Evolutionary conservation across 2,797 vertebrate genomes (phyloP), one percentile per base, ranked within the genome.

Genomic region (Eidolon dupreanum): DNA sequence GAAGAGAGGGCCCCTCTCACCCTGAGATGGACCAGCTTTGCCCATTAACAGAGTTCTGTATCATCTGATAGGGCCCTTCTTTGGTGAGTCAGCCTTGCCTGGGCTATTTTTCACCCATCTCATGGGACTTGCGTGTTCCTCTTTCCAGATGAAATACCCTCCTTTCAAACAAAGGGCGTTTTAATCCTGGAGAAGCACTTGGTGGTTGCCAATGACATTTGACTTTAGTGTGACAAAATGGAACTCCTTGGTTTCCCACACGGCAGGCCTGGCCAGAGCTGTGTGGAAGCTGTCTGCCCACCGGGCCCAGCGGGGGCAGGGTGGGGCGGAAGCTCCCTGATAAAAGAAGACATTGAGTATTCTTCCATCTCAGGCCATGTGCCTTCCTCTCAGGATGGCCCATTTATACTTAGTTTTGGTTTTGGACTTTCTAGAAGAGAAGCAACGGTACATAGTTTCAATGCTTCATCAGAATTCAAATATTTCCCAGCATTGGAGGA

Each of bases 161-260:
- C 77, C 51, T 94, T 95, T 95, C 89, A 97, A 98, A 98, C 97
- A 98, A 97, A 98, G 71, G 10, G 11, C 3, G 49, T 77, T 97
- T 97, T 97, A 94, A 79, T 97, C 41, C 53, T 20, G 57, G 94
- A 57, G 77, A 77, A 92, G 70, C 96, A 26, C 16, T 0, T 0
- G 96, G 94, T 96, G 57, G 79, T 90, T 96, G 66, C 88, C 93
- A 95, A 96, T 94, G 96, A 92, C 97, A 95, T 95, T 98, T 98
- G 98, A 97, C 95, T 97, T 92, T 22, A 88, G 92, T 96, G 97
- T 98, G 98, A 98, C 95, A 94, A 63, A 82, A 59, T 71, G 93
- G 94, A 98, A 97, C 94, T 92, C 85, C 92, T 97, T 94, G 87
- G 88, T 95, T 96, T 68, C 43, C 68, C 95, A 97, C 91, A 88